phyloP scores from a whole-genome alignment of 1,140 invertebrate genomes.

The Ostrea edulis region DNA sequence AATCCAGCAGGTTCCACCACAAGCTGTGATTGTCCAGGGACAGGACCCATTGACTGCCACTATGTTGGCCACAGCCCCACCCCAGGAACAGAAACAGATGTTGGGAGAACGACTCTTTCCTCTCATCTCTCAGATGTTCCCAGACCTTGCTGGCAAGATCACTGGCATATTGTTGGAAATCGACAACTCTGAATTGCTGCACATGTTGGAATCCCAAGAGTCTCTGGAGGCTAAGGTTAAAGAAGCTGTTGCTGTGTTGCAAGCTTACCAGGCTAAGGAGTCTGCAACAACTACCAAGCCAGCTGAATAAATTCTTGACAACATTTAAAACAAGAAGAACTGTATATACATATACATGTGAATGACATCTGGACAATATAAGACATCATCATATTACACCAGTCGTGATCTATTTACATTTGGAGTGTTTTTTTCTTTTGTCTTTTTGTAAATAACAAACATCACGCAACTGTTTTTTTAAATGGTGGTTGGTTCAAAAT shows the following conservation, averaged over 20 bases:
- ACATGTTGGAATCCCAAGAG: slow-evolving; percentile 98
- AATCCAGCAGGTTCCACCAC: slow-evolving; percentile 66
- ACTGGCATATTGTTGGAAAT: slow-evolving; percentile 99
- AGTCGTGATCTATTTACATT: background rate
- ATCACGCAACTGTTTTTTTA: background rate
- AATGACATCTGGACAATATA: background rate
- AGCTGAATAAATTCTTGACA: slow-evolving; percentile 44
- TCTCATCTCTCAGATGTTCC: slow-evolving; percentile 95
- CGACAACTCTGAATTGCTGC: slow-evolving; percentile 98
- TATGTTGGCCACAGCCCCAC: slow-evolving; percentile 95
- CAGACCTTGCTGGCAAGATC: slow-evolving; percentile 97
- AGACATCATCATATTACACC: background rate
- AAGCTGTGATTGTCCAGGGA: slow-evolving; percentile 87
- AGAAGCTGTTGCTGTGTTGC: slow-evolving; percentile 97
- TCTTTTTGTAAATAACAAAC: background rate
- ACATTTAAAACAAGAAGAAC: slow-evolving; percentile 2
- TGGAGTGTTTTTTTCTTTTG: slow-evolving; percentile 19
- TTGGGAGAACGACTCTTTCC: slow-evolving; percentile 98
- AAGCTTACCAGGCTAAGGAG: slow-evolving; percentile 94
- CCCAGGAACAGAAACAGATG: slow-evolving; percentile 99
- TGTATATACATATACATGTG: too few relatives aligned
- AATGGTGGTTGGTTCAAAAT: slow-evolving; percentile 39
- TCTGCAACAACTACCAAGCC: slow-evolving; percentile 54
- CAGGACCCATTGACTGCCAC: slow-evolving; percentile 97
- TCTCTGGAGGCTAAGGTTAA: slow-evolving; percentile 98